A percentile compares a stretch with the other conserved stretches of the same genome.
Conservation (phyloP, 2,797 vertebrate genomes). For the Characodon lateralis region DNA sequence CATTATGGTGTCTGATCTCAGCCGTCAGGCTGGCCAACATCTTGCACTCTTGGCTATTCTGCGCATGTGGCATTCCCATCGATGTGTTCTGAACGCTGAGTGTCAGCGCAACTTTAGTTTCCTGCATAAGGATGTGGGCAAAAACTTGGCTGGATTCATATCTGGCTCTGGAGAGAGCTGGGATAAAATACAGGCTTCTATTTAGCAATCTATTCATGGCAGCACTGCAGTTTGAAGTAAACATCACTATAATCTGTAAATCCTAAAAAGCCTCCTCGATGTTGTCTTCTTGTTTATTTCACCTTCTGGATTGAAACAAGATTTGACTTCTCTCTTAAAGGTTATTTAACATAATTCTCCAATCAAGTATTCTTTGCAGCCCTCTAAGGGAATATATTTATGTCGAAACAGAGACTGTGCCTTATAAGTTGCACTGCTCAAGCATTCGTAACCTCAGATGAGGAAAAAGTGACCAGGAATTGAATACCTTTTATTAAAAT, state of each 20-base stretch:
- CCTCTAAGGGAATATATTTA: neutral
- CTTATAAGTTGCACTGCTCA: slow-evolving; percentile 12
- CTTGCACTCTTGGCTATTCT: slow-evolving; percentile 73
- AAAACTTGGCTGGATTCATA: slow-evolving; percentile 60
- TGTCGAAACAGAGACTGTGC: neutral
- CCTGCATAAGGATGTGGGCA: slow-evolving; percentile 78
- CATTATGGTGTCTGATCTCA: slow-evolving; percentile 77
- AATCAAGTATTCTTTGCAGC: neutral
- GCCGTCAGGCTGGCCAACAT: slow-evolving; percentile 75
- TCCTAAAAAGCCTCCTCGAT: slow-evolving; percentile 44
- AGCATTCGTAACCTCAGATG: slow-evolving; percentile 25
- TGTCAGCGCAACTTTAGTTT: slow-evolving; percentile 72
- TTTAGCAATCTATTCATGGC: slow-evolving; percentile 71
- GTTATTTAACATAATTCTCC: slow-evolving; percentile 4
- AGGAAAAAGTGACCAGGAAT: slow-evolving; percentile 58
- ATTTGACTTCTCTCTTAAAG: neutral
- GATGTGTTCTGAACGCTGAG: slow-evolving; percentile 64
- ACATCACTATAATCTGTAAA: slow-evolving; percentile 64
- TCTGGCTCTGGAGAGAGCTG: slow-evolving; percentile 65
- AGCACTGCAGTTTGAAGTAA: slow-evolving; percentile 61
- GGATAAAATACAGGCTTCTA: slow-evolving; percentile 65
- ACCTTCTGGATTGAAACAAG: slow-evolving; percentile 20
- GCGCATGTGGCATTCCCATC: slow-evolving; percentile 75
- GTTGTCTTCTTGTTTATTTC: slow-evolving; percentile 25
- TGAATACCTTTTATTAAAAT: slow-evolving; percentile 57